phyloP scores from a whole-genome alignment of 2,113 vertebrate genomes.

The Origma solitaria region DNA sequence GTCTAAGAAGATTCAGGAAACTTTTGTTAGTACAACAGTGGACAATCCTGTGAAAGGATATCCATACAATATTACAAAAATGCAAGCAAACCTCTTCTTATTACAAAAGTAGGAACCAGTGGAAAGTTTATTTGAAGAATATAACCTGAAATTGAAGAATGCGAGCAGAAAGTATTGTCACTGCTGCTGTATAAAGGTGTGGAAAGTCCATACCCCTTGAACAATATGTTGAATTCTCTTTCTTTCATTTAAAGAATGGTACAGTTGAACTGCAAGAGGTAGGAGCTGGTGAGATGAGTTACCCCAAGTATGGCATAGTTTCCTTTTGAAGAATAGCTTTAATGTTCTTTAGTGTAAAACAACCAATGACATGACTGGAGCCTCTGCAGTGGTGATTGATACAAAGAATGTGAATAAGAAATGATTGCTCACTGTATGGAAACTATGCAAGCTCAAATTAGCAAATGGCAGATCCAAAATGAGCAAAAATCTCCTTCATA shows the following conservation, averaged over 20 bases:
- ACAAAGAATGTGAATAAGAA: neutral
- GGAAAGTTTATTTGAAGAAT: neutral
- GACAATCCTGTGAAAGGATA: neutral
- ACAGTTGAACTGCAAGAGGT: neutral
- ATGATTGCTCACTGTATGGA: neutral
- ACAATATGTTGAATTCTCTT: neutral
- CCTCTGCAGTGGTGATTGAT: neutral
- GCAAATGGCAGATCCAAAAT: neutral
- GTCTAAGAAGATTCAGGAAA: neutral
- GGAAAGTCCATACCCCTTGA: neutral
- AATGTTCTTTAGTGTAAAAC: neutral
- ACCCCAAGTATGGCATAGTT: neutral
- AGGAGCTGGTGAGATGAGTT: neutral
- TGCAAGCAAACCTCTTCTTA: neutral
- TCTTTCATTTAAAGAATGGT: neutral
- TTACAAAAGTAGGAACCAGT: neutral
- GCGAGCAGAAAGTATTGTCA: neutral
- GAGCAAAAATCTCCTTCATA: neutral
- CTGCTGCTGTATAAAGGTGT: neutral
- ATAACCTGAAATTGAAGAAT: too few species aligned
- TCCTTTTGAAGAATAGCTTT: neutral
- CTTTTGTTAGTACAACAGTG: neutral
- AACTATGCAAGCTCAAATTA: neutral
- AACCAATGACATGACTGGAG: neutral
- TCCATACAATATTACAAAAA: neutral